Evolutionary conservation across 2,888 invertebrate species (phyloP), one percentile per base, ranked within the genome.

Genomic region (Agrochola litura): DNA sequence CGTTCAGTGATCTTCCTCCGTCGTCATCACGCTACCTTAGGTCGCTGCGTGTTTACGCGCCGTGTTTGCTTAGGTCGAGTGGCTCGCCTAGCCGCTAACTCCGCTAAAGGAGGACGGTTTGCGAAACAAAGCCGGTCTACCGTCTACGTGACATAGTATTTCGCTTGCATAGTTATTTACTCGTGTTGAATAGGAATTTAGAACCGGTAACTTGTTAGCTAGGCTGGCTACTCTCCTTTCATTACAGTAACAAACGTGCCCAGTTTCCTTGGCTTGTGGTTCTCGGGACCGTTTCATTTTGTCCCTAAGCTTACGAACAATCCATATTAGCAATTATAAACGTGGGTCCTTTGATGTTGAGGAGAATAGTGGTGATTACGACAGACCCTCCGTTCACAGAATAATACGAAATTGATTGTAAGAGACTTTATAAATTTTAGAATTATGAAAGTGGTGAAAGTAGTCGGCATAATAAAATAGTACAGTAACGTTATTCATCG

Each of bases 141-240:
- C 61, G 75, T 76, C 82, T 86, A 87, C 84, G 87, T 88, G 88
- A 83, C 84, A 78, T 58, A 76, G 76, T 73, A 79, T 67, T 81
- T 83, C 74, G 78, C 77, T 79, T 85, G 82, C 76, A 80, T 82
- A 83, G 82, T 84, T 82, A 80, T 88, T 89, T 86, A 83, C 82
- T 82, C 77, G 84, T 73, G 76, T 77, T 89, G 87, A 88, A 91
- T 89, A 90, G 87, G 86, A 88, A 87, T 86, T 88, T 81, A 79
- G 87, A 91, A 89, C 89, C 88, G 89, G 88, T 91, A 89, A 86
- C 86, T 85, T 79, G 82, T 82, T 83, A 83, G 86, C 78, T 71
- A 84, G 86, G 81, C 83, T 58, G 77, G 30, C 64, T 77, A 76
- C 67, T 85, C 77, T 82, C 61, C 70, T 81, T 86, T 74, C 77